These are phyloP conservation scores for Oreochromis tanganicae DNA, from an alignment of 2,113 vertebrate genomes.

Conservation along the genomic window DNA sequence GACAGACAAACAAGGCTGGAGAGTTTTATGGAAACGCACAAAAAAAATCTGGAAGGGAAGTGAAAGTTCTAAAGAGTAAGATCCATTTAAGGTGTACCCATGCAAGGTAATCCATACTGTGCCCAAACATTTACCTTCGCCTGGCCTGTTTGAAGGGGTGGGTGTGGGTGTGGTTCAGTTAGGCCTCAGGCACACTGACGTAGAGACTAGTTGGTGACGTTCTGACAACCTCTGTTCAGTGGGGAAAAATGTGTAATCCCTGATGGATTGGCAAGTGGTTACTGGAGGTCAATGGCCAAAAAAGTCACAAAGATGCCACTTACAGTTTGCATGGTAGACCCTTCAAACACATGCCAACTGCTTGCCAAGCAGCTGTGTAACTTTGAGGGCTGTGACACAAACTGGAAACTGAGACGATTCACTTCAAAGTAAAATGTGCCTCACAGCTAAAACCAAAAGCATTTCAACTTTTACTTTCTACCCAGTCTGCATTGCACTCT, in stretches of 20 bases:
- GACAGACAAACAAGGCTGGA: background rate
- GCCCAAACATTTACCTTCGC: background rate
- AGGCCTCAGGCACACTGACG: background rate
- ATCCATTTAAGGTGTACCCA: background rate
- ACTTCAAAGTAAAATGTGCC: background rate
- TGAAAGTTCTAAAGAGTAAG: background rate
- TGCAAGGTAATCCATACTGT: background rate
- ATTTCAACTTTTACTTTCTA: background rate
- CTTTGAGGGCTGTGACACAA: background rate
- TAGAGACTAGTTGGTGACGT: background rate
- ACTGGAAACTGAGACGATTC: background rate
- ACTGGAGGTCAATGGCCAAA: background rate
- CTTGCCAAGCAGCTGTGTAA: background rate
- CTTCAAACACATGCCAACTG: background rate
- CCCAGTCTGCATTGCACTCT: background rate
- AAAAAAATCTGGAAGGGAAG: background rate
- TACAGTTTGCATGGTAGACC: background rate
- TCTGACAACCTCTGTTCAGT: background rate
- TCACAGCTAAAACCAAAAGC: background rate
- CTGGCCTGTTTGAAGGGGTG: background rate
- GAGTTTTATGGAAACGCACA: background rate
- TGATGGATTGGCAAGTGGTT: background rate
- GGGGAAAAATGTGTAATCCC: background rate
- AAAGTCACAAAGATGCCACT: background rate
- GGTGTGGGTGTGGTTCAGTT: background rate